Percentiles rank a stretch among this genome's conserved stretches.
These are phyloP conservation scores for Fringilla coelebs DNA, from an alignment of 2,797 vertebrate genomes.

Conservation along the genomic window DNA sequence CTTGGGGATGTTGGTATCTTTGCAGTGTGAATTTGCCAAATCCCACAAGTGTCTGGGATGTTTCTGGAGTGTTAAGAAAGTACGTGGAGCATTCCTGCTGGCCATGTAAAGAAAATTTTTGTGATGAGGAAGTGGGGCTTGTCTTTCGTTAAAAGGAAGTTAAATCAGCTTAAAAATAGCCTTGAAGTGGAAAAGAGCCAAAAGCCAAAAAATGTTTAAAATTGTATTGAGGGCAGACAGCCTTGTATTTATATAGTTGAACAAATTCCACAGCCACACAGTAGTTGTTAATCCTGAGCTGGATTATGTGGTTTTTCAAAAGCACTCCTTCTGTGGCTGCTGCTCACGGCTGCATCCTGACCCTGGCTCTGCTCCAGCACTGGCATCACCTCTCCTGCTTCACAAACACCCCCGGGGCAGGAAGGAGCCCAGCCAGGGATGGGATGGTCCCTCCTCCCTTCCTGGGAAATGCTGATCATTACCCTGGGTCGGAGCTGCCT, in stretches of 20 bases:
- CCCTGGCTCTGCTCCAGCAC: not conserved
- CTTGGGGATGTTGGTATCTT: not conserved
- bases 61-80: not conserved
- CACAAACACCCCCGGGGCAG: not conserved
- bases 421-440: not conserved
- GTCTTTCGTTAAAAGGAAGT: not conserved
- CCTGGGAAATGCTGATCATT: not conserved
- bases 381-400: not conserved
- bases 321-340: not conserved
- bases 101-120: not conserved
- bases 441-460: not conserved
- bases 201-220: not conserved
- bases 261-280: not conserved
- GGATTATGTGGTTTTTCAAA: not conserved
- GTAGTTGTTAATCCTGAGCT: constrained; percentile 31
- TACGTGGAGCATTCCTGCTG: not conserved
- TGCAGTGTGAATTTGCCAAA: not conserved
- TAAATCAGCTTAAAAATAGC: not conserved
- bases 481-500: not conserved
- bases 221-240: not conserved
- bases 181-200: not conserved
- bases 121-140: not conserved
- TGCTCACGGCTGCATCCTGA: not conserved
- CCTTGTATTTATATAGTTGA: not conserved
- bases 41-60: not conserved